A percentile compares a stretch with the other conserved stretches of the same genome.
Evolutionary conservation across 1,140 invertebrate species (phyloP).

Genomic region (Hyles euphorbiae): DNA sequence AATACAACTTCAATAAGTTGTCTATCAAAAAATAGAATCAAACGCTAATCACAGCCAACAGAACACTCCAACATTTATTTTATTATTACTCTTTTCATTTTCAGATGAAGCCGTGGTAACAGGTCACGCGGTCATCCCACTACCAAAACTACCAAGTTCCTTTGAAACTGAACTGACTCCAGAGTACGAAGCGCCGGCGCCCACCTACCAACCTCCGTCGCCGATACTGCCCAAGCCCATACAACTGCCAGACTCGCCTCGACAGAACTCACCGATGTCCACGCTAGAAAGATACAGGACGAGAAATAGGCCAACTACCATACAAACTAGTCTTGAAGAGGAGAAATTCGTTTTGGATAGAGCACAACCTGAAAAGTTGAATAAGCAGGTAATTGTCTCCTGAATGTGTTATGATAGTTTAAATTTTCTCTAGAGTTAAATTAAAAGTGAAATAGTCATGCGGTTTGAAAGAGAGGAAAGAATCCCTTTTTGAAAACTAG

Average conservation of each 20-base stretch:
- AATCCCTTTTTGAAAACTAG: too few relatives aligned
- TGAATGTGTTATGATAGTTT: too few relatives aligned
- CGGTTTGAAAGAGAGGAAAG: too few relatives aligned
- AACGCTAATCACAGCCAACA: too few relatives aligned
- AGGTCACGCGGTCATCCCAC: conserved; percentile 68
- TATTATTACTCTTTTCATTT: conserved; percentile 12
- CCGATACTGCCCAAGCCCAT: conserved; percentile 44
- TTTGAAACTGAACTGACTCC: conserved; percentile 58
- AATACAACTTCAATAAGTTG: too few relatives aligned
- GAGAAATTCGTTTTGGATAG: conserved; percentile 69
- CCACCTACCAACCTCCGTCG: conserved; percentile 50
- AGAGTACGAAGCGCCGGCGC: conserved; percentile 39
- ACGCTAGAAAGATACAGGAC: conserved; percentile 65
- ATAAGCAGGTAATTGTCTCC: conserved; percentile 57
- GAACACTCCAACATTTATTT: too few relatives aligned
- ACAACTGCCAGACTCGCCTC: conserved; percentile 31
- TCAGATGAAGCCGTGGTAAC: conserved; percentile 73
- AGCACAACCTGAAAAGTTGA: conserved; percentile 64
- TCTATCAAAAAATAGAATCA: too few relatives aligned
- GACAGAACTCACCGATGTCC: conserved; percentile 52
- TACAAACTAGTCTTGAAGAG: conserved; percentile 51
- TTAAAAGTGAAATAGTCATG: too few relatives aligned
- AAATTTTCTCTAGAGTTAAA: too few relatives aligned
- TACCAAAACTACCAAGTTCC: conserved; percentile 71
- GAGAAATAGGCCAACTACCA: conserved; percentile 53